Evolutionary conservation across 2,888 invertebrate species (phyloP), one percentile per base, ranked within the genome.

Genomic region (Empis stercorea): DNA sequence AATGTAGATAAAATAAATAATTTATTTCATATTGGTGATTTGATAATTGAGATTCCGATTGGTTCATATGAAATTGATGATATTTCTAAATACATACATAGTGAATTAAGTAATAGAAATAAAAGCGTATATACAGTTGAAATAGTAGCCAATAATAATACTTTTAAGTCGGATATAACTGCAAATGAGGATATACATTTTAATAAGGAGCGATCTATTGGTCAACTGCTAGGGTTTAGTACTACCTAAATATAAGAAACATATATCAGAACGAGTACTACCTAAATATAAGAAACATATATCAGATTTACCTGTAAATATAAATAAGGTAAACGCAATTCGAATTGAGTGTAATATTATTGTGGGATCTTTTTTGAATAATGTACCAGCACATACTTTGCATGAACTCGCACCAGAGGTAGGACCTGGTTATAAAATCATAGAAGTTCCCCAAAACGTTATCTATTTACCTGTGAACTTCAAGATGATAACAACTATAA

Each of bases 1-100:
- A 65, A 64, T 52, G 55, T 65, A 2, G 60, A 64, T 51, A 51
- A 52, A 32, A 52, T 49, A 38, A 59, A 63, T 48, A 63, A 62
- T 52, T 58, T 57, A 48, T 59, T 65, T 53, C 55, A 57, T 50
- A 13, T 48, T 17, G 48, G 47, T 39, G 38, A 57, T n/a, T n/a
- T n/a, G n/a, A n/a, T n/a, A n/a, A n/a, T n/a, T n/a, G n/a, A n/a
- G n/a, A n/a, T n/a, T n/a, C n/a, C n/a, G n/a, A n/a, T n/a, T n/a
- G n/a, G n/a, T n/a, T n/a, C n/a, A n/a, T n/a, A n/a, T n/a, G n/a
- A n/a, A n/a, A n/a, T n/a, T n/a, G n/a, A n/a, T n/a, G n/a, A n/a
- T n/a, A n/a, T n/a, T n/a, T n/a, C n/a, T n/a, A n/a, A n/a, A n/a
- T n/a, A n/a, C n/a, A n/a, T 20, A 20, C 3, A 20, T 20, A 20